These are phyloP conservation scores for Sinocyclocheilus maitianheensis DNA, from an alignment of 2,113 vertebrate species.

Conservation along the genomic window DNA sequence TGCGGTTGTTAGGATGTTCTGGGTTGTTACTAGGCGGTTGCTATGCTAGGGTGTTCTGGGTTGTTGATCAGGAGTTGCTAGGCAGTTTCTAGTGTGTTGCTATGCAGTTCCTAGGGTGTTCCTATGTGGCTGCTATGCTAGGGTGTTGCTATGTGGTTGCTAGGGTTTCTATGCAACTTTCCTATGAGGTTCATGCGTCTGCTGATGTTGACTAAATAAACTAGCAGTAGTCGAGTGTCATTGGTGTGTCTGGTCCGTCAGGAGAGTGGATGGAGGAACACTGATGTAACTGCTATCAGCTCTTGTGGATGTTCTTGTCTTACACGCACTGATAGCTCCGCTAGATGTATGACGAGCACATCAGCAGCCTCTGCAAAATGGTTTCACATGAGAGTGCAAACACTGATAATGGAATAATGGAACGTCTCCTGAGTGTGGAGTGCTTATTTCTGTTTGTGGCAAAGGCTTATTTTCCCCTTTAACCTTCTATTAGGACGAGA, in stretches of 20 bases:
- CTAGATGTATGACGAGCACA: slow-evolving; percentile 52
- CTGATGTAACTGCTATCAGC: slow-evolving; percentile 60
- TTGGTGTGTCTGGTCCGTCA: neutral
- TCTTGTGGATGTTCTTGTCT: slow-evolving; percentile 65
- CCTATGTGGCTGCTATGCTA: no score
- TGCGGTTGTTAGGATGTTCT: no score
- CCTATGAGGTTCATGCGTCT: no score
- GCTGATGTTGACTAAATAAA: no score
- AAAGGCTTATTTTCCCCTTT: slow-evolving; percentile 17
- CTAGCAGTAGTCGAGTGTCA: neutral
- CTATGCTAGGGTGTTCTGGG: no score
- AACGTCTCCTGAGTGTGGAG: slow-evolving; percentile 30
- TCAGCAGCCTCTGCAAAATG: slow-evolving; percentile 45
- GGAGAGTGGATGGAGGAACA: slow-evolving; percentile 29
- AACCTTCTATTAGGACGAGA: slow-evolving; percentile 44
- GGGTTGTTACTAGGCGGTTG: no score
- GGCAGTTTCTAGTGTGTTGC: no score
- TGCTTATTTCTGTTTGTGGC: slow-evolving; percentile 22
- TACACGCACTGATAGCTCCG: slow-evolving; percentile 57
- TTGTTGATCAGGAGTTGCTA: no score
- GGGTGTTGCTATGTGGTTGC: no score
- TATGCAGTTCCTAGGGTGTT: no score
- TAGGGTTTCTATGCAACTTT: no score
- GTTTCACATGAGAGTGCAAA: slow-evolving; percentile 26
- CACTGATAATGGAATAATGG: slow-evolving; percentile 46